Base-by-base conservation (phyloP, 2,888 invertebrate species). In the Helleia helle region DNA sequence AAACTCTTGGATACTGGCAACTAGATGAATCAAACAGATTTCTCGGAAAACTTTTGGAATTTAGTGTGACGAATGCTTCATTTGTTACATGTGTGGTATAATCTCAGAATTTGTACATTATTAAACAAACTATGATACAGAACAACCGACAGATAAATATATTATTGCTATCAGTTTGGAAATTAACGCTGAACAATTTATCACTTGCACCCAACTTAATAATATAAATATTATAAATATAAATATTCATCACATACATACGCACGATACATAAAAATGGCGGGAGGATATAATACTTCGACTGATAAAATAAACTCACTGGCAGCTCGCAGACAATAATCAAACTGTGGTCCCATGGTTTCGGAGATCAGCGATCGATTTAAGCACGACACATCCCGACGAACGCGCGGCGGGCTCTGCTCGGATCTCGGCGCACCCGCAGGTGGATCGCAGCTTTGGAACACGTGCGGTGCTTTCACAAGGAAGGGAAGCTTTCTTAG, bases 281-380 rank as follows among this genome's bases (percentile, higher is more conserved):
- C 17, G 30, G 14, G 30, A 30, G 17, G 17, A 13, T 30, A 15
- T n/a, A n/a, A n/a, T n/a, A n/a, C n/a, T n/a, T n/a, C n/a, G n/a
- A n/a, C n/a, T n/a, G n/a, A 22, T 22, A 22, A 22, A 22, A 22
- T 13, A 17, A 44, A 79, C 84, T 84, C 59, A 84, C 84, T 84
- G 49, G 84, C 76, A 42, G 81, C 84, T 38, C 84, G 77, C 17
- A 83, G 65, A 51, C 81, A 81, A 58, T 80, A 84, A 58, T 84
- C 83, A 55, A 79, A 84, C 56, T 84, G 84, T 55, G 84, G 84
- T 72, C 83, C 83, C 83, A 84, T 83, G 52, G 48, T 65, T 43
- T 42, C 41, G 36, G 39, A 40, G 37, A 41, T 28, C 26, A 39
- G 29, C 41, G 22, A 36, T 25, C 44, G 41, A 46, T 48, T 49